Evolutionary conservation across 2,113 vertebrate species (phyloP), one percentile per base, ranked within the genome.

Genomic region (Castor canadensis): DNA sequence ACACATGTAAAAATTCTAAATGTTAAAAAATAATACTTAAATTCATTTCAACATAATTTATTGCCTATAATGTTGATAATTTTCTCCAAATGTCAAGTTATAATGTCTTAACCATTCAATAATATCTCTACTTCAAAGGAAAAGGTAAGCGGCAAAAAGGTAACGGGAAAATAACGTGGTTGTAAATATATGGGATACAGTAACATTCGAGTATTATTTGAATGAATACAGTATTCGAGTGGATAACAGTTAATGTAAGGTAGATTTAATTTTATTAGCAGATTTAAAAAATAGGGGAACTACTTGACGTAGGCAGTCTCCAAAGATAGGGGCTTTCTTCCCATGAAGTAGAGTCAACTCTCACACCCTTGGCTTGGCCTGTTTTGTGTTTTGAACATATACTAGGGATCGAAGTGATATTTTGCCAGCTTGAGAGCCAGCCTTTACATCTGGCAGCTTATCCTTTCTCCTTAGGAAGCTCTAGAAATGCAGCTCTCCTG

Each of bases 81-180:
- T 81, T 89, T 52, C 49, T 28, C n/a, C 60, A 95, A 93, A 81
- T 73, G 32, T 54, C 58, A 95, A 88, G 38, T 84, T 88, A 58
- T 4, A 85, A 75, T 80, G 49, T 52, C 47, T 80, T 60, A 94
- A 38, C 22, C 43, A 76, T 24, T 93, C 77, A 82, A 19, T 66
- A 84, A 32, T 40, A 58, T 56, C 54, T 90, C 12, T 43, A 81
- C 58, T 89, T 86, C 49, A 89, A 95, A 75, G 26, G 11, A 81
- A 92, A 89, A 87, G 6, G 35, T 76, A 86, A 94, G 54, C 9
- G 72, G 40, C 71, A 88, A 89, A 94, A 54, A 84, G 30, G 28
- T 0, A 89, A 11, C 35, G 35, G 17, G 28, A 13, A 75, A 72
- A 91, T 26, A 69, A 47, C 2, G 26, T 52, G 24, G 62, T 16